Evolutionary conservation across 2,797 vertebrate genomes (phyloP).

Genomic region (Moxostoma hubbsi): DNA sequence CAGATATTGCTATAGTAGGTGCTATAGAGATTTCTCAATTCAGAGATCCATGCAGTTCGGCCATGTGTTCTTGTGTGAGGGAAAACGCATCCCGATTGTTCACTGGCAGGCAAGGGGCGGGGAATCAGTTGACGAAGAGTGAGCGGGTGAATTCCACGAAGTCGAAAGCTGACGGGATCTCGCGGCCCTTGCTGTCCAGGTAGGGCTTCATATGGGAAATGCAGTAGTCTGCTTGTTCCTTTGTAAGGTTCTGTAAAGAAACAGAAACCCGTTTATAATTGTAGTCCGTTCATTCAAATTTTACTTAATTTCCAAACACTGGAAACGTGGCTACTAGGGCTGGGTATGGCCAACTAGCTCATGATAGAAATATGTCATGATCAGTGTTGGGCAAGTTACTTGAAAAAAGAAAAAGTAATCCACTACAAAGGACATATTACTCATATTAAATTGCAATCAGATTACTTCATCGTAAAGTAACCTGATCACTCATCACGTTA

Average conservation of each 20-base stretch:
- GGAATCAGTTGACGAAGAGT: constrained; percentile 94
- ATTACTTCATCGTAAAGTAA: no score
- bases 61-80: constrained; percentile 61
- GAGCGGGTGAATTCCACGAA: constrained; percentile 98
- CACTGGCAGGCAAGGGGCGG: constrained; percentile 67
- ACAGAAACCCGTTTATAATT: background rate
- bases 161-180: constrained; percentile 93
- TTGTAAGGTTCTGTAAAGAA: constrained; percentile 88
- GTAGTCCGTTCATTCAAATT: no score
- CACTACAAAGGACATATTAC: no score
- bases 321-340: no score
- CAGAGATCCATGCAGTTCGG: constrained; percentile 78
- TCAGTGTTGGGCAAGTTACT: no score
- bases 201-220: constrained; percentile 99
- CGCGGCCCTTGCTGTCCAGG: constrained; percentile 93
- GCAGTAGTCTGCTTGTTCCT: constrained; percentile 98
- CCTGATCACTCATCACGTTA: no score
- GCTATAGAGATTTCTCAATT: constrained; percentile 69
- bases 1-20: constrained; percentile 54
- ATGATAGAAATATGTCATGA: no score
- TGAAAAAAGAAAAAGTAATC: no score
- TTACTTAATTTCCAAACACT: no score
- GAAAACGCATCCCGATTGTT: constrained; percentile 77
- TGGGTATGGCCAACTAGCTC: no score
- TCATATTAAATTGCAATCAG: no score